Conservation (phyloP, 2,113 vertebrate genomes). For the Perccottus glenii region DNA sequence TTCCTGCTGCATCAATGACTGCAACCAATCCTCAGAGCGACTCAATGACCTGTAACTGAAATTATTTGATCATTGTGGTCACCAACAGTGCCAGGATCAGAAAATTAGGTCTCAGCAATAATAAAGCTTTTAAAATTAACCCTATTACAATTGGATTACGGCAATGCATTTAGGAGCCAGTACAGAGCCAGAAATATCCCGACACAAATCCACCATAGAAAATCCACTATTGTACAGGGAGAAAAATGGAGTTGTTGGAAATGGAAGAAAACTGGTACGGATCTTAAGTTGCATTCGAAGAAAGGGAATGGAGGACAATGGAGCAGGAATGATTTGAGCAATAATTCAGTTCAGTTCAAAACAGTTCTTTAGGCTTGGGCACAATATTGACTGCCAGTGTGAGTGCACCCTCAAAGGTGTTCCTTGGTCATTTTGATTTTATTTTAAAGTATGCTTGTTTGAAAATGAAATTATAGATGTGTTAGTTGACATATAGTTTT, state of each 20-base stretch:
- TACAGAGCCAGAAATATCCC: conserved; percentile 64
- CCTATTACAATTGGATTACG: conserved; percentile 76
- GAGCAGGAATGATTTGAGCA: conserved; percentile 34
- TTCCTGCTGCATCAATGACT: conserved; percentile 47
- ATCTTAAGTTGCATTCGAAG: conserved; percentile 44
- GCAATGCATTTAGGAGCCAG: conserved; percentile 59
- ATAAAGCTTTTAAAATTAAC: conserved; percentile 78
- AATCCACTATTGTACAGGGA: conserved; percentile 75
- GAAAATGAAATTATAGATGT: too few species aligned
- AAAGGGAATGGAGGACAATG: conserved; percentile 46
- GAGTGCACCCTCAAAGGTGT: too few species aligned
- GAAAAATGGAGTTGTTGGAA: conserved; percentile 71
- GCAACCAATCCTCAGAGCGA: conserved; percentile 47
- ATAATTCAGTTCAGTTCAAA: too few species aligned
- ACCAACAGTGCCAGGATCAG: conserved; percentile 65
- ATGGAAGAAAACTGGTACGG: conserved; percentile 31
- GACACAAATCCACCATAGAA: conserved; percentile 72
- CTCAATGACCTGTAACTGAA: conserved; percentile 70
- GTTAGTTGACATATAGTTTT: too few species aligned
- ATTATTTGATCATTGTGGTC: conserved; percentile 70
- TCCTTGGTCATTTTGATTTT: too few species aligned
- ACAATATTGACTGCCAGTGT: too few species aligned
- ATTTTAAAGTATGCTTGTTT: too few species aligned
- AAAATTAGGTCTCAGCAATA: conserved; percentile 77
- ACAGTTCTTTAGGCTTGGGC: too few species aligned